phyloP scores from a whole-genome alignment of 2,113 vertebrate species.

The Gymnobelideus leadbeateri region DNA sequence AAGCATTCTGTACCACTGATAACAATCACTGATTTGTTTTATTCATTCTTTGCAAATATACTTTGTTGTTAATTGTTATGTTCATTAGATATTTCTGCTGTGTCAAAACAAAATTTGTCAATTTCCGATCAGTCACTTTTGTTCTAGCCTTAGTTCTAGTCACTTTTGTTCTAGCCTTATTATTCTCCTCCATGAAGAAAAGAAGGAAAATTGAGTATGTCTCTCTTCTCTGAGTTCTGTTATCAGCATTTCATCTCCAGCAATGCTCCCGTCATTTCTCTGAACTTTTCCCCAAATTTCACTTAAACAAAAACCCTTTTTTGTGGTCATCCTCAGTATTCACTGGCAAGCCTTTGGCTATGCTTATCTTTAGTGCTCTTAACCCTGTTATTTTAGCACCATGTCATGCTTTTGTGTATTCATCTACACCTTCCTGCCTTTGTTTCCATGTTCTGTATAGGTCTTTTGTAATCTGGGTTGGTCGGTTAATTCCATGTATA shows the following conservation, averaged over 20 bases:
- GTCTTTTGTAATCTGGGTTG: background rate
- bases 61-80: background rate
- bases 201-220: background rate
- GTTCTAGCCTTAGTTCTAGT: background rate
- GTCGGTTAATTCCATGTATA: background rate
- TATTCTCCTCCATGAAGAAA: background rate
- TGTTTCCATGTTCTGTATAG: background rate
- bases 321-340: background rate
- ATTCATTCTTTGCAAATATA: background rate
- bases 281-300: background rate
- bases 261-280: background rate
- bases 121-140: background rate
- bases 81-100: background rate
- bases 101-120: background rate
- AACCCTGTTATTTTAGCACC: background rate
- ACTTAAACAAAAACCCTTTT: background rate
- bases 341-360: background rate
- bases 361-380: background rate
- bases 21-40: background rate
- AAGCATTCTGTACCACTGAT: background rate
- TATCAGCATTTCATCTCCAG: background rate
- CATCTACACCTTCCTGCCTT: background rate
- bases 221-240: background rate
- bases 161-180: background rate
- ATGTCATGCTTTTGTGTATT: background rate